Conservation (phyloP, 2,797 vertebrate species). For the Clarias platycephalus region DNA sequence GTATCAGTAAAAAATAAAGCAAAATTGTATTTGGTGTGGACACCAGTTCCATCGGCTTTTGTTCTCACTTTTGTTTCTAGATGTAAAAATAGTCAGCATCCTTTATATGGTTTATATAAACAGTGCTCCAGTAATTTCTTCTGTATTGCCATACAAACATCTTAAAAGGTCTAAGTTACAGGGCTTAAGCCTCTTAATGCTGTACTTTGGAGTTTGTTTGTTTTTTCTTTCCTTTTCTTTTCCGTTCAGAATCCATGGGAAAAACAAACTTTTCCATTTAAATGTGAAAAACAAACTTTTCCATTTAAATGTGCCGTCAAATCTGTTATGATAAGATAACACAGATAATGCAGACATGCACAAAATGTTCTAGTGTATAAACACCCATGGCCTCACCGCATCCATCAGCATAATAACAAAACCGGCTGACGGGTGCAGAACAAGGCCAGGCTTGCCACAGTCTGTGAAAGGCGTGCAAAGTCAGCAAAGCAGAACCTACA, state of each 20-base stretch:
- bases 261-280: background rate
- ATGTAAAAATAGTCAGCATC: background rate
- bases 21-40: background rate
- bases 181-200: background rate
- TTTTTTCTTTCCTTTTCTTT: background rate
- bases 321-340: background rate
- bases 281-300: too few relatives aligned
- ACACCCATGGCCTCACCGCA: too few relatives aligned
- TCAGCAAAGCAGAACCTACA: conserved; percentile 6
- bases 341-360: background rate
- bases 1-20: background rate
- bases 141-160: background rate
- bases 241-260: background rate
- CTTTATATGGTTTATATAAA: background rate
- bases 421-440: background rate
- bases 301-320: background rate
- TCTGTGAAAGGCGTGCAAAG: background rate
- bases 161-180: background rate
- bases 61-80: background rate
- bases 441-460: conserved; percentile 6
- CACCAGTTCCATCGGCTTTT: background rate
- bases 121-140: background rate
- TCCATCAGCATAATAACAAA: background rate
- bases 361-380: background rate
- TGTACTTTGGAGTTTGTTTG: background rate